phyloP scores from a whole-genome alignment of 53 echinoderm and acorn worm genomes.

The Henricia sp. region DNA sequence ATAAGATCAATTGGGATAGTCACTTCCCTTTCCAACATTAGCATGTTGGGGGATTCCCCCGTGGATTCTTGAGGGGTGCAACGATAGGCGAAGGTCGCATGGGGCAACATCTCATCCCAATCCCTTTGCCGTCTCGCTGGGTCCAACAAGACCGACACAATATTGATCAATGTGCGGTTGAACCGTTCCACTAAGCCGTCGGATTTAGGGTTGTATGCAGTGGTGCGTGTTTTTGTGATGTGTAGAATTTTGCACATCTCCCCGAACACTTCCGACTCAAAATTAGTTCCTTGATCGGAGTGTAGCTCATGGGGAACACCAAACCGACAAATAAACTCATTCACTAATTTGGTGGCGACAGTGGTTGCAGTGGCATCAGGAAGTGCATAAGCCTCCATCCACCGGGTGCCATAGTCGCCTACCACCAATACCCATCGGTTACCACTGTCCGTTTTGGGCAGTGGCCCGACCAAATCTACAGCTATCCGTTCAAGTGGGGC shows the following conservation, averaged over 20 bases:
- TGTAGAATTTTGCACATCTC: neutral
- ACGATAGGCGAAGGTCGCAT: too few relatives aligned
- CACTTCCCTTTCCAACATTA: neutral
- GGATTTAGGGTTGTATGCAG: neutral
- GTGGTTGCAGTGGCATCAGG: neutral
- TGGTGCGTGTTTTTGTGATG: neutral
- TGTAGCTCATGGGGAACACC: neutral
- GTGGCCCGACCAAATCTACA: too few relatives aligned
- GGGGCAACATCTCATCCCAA: too few relatives aligned
- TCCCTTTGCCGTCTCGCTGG: too few relatives aligned
- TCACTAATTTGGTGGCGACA: neutral
- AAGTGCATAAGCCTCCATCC: neutral
- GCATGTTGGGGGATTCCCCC: neutral
- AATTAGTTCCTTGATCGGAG: neutral
- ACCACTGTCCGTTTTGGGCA: neutral
- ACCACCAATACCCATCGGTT: slow-evolving; percentile 2
- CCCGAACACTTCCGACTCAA: neutral
- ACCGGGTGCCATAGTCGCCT: neutral
- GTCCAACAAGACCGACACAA: neutral
- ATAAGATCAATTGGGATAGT: neutral
- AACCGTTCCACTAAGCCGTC: too few relatives aligned
- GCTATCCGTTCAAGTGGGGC: too few relatives aligned
- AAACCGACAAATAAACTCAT: slow-evolving; percentile 5
- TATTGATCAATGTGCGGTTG: neutral
- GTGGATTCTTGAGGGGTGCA: too few relatives aligned